These are phyloP conservation scores for Sebastes schlegelii DNA, from an alignment of 2,113 vertebrate genomes.

Conservation along the genomic window DNA sequence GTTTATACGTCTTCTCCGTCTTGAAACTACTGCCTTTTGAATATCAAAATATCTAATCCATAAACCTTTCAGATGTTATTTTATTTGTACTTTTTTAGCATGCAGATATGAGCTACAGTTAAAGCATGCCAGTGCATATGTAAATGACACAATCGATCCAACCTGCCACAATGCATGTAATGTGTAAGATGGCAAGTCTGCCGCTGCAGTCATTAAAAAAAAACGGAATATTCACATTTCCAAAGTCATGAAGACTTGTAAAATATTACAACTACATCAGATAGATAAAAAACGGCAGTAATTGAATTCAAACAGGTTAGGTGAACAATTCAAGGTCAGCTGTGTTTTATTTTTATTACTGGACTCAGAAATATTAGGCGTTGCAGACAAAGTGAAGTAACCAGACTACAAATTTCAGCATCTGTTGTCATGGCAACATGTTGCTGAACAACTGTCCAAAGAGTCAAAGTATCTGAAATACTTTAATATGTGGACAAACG, in stretches of 20 bases:
- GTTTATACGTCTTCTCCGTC: not conserved
- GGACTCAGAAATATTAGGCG: slow-evolving; percentile 23
- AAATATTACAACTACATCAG: slow-evolving; percentile 31
- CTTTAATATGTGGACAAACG: not conserved
- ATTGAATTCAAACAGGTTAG: slow-evolving; percentile 3
- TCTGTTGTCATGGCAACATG: slow-evolving; percentile 1
- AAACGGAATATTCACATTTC: slow-evolving; percentile 3
- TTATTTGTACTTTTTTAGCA: slow-evolving; percentile 12
- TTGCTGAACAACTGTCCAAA: not conserved
- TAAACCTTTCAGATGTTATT: not conserved
- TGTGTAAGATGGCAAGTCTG: not conserved
- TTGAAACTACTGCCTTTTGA: slow-evolving; percentile 30
- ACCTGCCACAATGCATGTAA: slow-evolving; percentile 4
- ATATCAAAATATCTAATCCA: slow-evolving; percentile 4
- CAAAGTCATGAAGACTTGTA: slow-evolving; percentile 15
- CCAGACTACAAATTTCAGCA: not conserved
- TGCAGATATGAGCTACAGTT: slow-evolving; percentile 50
- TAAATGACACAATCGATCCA: slow-evolving; percentile 2
- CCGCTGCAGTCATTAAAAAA: not conserved
- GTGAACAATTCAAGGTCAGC: slow-evolving; percentile 10
- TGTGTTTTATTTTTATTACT: slow-evolving; percentile 4
- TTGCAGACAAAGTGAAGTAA: not conserved
- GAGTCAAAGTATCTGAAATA: not conserved
- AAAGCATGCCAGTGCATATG: slow-evolving; percentile 50
- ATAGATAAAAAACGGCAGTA: slow-evolving; percentile 65